Percentiles rank a stretch among this genome's conserved stretches.
Evolutionary conservation across 2,888 invertebrate genomes (phyloP).

Genomic region (Leptinotarsa rubiginosa): DNA sequence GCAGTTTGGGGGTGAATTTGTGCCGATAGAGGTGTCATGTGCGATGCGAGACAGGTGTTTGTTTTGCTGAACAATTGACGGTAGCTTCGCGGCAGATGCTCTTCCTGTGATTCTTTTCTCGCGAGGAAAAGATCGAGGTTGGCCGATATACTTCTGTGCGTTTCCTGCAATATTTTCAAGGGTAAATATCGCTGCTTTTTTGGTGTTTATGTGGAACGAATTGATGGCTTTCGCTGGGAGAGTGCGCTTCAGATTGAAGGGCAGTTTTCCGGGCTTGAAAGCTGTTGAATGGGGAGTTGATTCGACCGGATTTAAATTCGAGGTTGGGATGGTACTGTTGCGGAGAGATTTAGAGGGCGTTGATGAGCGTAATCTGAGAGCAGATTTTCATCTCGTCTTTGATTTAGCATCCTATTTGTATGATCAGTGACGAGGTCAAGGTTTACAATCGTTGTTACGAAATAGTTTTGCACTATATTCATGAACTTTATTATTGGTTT

Average conservation of each 20-base stretch:
- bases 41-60: constrained; percentile 18
- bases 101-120: background rate
- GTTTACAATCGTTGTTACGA: too few relatives aligned
- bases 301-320: background rate
- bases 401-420: too few relatives aligned
- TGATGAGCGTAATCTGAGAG: background rate
- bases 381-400: too few relatives aligned
- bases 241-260: background rate
- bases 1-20: constrained; percentile 4
- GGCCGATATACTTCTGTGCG: background rate
- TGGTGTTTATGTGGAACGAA: background rate
- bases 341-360: constrained; percentile 15
- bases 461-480: too few relatives aligned
- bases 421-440: too few relatives aligned
- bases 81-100: background rate
- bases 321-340: background rate
- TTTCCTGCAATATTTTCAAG: background rate
- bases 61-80: constrained; percentile 11
- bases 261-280: background rate
- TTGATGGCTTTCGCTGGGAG: background rate
- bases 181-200: background rate
- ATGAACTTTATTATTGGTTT: too few relatives aligned
- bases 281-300: background rate
- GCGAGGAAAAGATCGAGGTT: background rate
- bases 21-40: constrained; percentile 10